These are phyloP conservation scores for Microcebus griseorufus DNA, from an alignment of 2,113 vertebrate species.

Conservation along the genomic window DNA sequence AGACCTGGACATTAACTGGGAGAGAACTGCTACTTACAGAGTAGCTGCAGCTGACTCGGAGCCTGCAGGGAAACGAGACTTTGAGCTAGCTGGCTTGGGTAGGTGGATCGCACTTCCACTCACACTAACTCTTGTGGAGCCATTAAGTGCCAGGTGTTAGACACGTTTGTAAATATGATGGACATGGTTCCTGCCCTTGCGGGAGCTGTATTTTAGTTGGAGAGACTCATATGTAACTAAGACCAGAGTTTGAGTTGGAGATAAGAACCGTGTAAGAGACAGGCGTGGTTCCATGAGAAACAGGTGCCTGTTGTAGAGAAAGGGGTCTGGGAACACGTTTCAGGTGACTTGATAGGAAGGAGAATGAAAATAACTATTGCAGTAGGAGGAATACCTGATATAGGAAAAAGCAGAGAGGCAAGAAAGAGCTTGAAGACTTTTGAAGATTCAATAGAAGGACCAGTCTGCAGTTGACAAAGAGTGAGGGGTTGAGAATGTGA, in stretches of 20 bases:
- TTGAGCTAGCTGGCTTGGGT: neutral
- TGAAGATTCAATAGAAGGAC: neutral
- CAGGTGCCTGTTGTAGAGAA: fast-evolving
- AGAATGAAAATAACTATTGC: neutral
- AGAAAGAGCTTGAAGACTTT: too few relatives aligned
- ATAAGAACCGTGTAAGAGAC: neutral
- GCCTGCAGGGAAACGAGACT: slow-evolving; percentile 41
- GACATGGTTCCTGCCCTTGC: neutral
- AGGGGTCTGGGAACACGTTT: too few relatives aligned
- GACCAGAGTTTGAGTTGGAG: neutral
- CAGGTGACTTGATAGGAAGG: neutral
- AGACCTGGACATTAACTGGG: slow-evolving; percentile 72
- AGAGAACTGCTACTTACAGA: neutral
- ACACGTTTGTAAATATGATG: fast-evolving
- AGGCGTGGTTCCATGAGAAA: neutral
- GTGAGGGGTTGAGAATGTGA: neutral
- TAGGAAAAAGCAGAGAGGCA: neutral
- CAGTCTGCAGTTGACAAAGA: too few relatives aligned
- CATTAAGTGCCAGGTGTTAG: too few relatives aligned
- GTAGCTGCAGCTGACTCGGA: slow-evolving; percentile 78
- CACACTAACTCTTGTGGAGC: neutral
- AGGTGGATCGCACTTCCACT: too few relatives aligned
- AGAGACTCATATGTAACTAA: neutral
- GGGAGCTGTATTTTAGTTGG: neutral
- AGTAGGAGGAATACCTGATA: neutral